A percentile compares a stretch with the other conserved stretches of the same genome.
Conservation (phyloP, 2,888 invertebrate genomes). For the Unio pictorum region DNA sequence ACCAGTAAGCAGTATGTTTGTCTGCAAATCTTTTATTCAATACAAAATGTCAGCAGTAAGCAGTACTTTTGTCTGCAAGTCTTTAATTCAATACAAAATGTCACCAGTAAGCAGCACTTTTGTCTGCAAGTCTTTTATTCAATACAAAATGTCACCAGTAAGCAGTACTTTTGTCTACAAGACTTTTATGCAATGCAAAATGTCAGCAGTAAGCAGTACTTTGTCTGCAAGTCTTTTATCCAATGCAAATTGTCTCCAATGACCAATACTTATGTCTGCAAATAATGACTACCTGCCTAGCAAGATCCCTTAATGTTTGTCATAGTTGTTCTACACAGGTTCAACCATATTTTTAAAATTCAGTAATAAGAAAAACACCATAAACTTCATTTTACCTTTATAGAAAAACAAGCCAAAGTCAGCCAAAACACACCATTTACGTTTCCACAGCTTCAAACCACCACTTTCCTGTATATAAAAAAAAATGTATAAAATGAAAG, state of each 20-base stretch:
- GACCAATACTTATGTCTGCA: neutral
- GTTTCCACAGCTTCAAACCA: conserved; percentile 94
- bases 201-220: too few relatives aligned
- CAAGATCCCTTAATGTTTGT: neutral
- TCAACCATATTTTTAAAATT: neutral
- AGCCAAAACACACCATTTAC: conserved; percentile 93
- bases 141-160: too few relatives aligned
- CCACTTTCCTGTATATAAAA: conserved; percentile 81
- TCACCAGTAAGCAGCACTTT: too few relatives aligned
- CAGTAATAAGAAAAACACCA: neutral
- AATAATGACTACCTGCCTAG: neutral
- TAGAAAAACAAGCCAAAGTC: conserved; percentile 96
- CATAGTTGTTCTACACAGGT: too few relatives aligned
- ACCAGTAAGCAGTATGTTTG: too few relatives aligned
- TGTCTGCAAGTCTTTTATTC: too few relatives aligned
- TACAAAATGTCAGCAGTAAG: too few relatives aligned
- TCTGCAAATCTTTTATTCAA: neutral
- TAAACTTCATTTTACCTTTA: conserved; percentile 78
- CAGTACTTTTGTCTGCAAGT: neutral
- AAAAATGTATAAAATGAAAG: too few relatives aligned
- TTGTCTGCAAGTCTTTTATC: too few relatives aligned
- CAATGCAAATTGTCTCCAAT: too few relatives aligned
- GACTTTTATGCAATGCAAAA: too few relatives aligned
- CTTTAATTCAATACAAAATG: too few relatives aligned
- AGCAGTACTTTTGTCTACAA: neutral